Conservation (phyloP, 1,140 invertebrate genomes). For the Cyclargus thomasi region DNA sequence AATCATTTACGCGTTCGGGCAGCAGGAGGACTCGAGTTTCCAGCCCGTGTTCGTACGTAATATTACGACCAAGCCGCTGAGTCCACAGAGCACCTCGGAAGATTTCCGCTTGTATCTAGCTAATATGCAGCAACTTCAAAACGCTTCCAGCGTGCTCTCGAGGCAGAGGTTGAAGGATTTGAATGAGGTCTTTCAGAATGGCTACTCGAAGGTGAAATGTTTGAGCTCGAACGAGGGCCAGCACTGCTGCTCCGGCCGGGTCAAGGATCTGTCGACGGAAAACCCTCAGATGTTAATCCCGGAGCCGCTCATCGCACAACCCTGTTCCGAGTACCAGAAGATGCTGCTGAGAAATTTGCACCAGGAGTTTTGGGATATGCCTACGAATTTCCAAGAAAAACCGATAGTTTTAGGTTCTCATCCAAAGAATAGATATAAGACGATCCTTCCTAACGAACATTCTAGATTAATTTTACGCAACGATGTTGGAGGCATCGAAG, state of each 20-base stretch:
- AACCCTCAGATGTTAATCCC: conserved; percentile 68
- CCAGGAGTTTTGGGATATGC: conserved; percentile 95
- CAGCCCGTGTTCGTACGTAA: conserved; percentile 66
- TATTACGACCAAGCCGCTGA: conserved; percentile 78
- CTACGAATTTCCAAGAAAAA: conserved; percentile 91
- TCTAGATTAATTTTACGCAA: conserved; percentile 81
- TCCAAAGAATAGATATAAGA: conserved; percentile 91
- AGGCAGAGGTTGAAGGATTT: conserved; percentile 75
- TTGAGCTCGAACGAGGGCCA: conserved; percentile 44
- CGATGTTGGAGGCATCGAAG: conserved; percentile 66
- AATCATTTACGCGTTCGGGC: conserved; percentile 67
- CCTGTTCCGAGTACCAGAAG: conserved; percentile 77
- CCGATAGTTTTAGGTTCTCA: conserved; percentile 91
- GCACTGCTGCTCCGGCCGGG: conserved; percentile 49
- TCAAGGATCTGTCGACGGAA: conserved; percentile 46
- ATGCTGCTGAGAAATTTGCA: conserved; percentile 86
- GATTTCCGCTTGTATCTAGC: conserved; percentile 81
- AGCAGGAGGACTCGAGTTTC: conserved; percentile 56
- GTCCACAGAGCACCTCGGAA: conserved; percentile 78
- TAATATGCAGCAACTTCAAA: conserved; percentile 82
- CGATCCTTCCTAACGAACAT: conserved; percentile 90
- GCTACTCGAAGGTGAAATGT: conserved; percentile 61
- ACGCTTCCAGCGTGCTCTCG: conserved; percentile 77
- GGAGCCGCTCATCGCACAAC: conserved; percentile 48
- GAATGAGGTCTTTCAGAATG: conserved; percentile 76